phyloP scores from a whole-genome alignment of 2,888 invertebrate species.

The Bombylius discolor region DNA sequence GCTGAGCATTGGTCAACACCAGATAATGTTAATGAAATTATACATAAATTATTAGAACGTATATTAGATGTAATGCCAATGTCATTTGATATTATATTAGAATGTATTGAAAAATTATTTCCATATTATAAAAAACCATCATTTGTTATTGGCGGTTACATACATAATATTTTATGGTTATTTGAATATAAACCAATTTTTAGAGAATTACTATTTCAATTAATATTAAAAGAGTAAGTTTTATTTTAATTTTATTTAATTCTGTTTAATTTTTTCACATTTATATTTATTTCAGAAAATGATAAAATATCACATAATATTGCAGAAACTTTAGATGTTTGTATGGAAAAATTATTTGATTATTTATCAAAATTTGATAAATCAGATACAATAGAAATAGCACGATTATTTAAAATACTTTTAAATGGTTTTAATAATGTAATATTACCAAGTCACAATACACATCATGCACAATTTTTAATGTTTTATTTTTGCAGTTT shows the following conservation, averaged over 20 bases:
- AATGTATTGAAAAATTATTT: constrained; percentile 49
- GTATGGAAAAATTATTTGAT: constrained; percentile 57
- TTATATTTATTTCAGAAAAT: not conserved
- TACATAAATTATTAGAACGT: constrained; percentile 44
- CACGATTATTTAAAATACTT: constrained; percentile 40
- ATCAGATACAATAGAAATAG: not conserved
- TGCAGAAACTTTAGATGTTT: constrained; percentile 59
- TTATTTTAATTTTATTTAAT: not conserved
- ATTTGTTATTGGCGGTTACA: constrained; percentile 57
- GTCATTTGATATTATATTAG: constrained; percentile 55
- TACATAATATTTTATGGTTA: constrained; percentile 65
- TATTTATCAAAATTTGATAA: constrained; percentile 34
- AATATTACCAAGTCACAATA: constrained; percentile 71
- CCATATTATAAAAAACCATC: constrained; percentile 63
- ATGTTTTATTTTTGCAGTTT: constrained; percentile 62
- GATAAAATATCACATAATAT: constrained; percentile 39
- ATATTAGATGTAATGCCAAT: constrained; percentile 40
- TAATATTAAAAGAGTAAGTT: constrained; percentile 63
- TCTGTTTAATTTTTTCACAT: not conserved
- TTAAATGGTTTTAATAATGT: constrained; percentile 64
- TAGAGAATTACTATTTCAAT: constrained; percentile 52
- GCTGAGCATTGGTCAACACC: constrained; percentile 48
- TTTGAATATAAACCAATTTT: constrained; percentile 60
- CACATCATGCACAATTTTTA: constrained; percentile 64
- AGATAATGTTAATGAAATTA: constrained; percentile 42